Evolutionary conservation across 2,888 invertebrate species (phyloP), one percentile per base, ranked within the genome.

Genomic region (Germaria angustata): DNA sequence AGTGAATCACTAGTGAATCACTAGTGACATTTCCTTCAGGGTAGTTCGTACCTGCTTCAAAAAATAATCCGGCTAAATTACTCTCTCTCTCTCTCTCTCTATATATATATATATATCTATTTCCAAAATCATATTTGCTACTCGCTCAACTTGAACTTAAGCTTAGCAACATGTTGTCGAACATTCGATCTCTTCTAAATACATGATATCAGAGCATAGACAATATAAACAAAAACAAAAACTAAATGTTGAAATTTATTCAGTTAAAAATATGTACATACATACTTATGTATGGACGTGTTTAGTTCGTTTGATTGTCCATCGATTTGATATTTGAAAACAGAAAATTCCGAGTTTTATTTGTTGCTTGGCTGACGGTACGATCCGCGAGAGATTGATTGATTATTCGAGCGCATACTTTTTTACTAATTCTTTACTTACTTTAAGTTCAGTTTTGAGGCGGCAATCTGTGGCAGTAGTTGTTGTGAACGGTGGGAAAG

Each of bases 361-460:
- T 32, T 13, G 13, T 17, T 17, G 39, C 39, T 53, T 28, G 22
- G 24, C n/a, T 24, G 8, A 2, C 61, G 20, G 1, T 11, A 28
- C 44, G 63, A 17, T 36, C 39, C 15, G 41, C 22, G 66, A 32
- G 65, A 57, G 72, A 32, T 49, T 59, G 72, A 32, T 49, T 59
- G 57, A 49, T 17, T 57, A 32, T 17, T 34, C 28, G 24, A 41
- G 28, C 69, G 65, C 32, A 55, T 9, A 41, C 2, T 20, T 71
- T 82, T 81, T 79, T 61, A 61, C 55, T 72, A 72, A 73, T 79
- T 83, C 76, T 80, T 76, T 61, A 36, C 24, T 61, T 73, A 78
- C 24, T 61, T 71, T 44, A 86, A 89, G 88, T 86, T 89, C 87
- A 89, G 89, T 89, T 88, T 87, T 86, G 87, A 87, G 86, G 88